A percentile compares a stretch with the other conserved stretches of the same genome.
Evolutionary conservation across 1,140 invertebrate genomes (phyloP).

Genomic region (Papilio aristodemus): DNA sequence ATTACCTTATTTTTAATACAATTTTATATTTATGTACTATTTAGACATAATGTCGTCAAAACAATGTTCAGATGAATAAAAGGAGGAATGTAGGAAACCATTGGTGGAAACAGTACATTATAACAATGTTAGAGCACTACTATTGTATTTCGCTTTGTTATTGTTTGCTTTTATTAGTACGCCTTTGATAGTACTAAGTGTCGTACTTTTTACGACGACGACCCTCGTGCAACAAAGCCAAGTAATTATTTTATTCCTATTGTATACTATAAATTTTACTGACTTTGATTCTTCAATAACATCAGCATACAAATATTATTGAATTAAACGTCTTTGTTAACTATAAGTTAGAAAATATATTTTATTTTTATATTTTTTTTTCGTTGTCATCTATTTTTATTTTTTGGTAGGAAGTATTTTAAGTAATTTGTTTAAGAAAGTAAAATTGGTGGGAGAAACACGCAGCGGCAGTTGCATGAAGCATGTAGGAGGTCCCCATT

Average conservation of each 20-base stretch:
- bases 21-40: too few species aligned
- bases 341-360: neutral
- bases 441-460: too few species aligned
- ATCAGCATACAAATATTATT: neutral
- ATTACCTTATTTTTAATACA: too few species aligned
- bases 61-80: conserved; percentile 43
- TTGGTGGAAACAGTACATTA: conserved; percentile 50
- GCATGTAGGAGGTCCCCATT: too few species aligned
- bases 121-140: conserved; percentile 55
- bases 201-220: conserved; percentile 62
- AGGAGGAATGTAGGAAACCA: conserved; percentile 44
- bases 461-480: too few species aligned
- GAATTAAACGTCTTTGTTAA: neutral
- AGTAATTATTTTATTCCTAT: conserved; percentile 33
- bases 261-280: conserved; percentile 20
- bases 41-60: conserved; percentile 27
- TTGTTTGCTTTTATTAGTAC: conserved; percentile 64
- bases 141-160: conserved; percentile 59
- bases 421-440: neutral
- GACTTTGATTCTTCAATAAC: conserved; percentile 20
- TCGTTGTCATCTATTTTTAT: neutral
- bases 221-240: conserved; percentile 36
- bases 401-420: neutral
- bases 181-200: conserved; percentile 64
- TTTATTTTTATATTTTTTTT: neutral